Evolutionary conservation across 1,140 invertebrate species (phyloP).

Genomic region (Atopsyche davidsoni): DNA sequence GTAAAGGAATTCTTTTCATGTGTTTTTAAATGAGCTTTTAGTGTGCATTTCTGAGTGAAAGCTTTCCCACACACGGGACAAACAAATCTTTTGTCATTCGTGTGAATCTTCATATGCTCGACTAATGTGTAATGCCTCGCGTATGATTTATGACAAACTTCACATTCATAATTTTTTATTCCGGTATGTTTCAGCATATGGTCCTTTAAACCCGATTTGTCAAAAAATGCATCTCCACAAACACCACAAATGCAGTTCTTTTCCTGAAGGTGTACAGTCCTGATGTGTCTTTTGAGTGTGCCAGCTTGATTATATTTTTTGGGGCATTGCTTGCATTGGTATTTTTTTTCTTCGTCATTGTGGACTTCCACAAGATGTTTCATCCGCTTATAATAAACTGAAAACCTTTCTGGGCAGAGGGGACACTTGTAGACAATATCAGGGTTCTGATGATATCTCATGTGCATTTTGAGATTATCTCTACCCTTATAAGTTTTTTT

Average conservation of each 20-base stretch:
- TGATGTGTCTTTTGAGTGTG: constrained; percentile 34
- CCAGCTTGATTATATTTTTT: constrained; percentile 37
- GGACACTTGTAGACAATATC: constrained; percentile 40
- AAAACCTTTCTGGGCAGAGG: constrained; percentile 44
- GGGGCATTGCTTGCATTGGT: constrained; percentile 38
- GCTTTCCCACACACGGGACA: constrained; percentile 39
- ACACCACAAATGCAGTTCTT: constrained; percentile 36
- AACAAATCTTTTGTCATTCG: constrained; percentile 43
- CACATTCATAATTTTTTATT: constrained; percentile 47
- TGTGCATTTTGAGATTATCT: constrained; percentile 23
- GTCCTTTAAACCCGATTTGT: constrained; percentile 36
- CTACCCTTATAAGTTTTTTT: constrained; percentile 21
- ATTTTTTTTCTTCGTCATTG: constrained; percentile 31
- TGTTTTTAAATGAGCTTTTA: constrained; percentile 38
- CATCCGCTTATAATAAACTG: constrained; percentile 42
- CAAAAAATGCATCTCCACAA: constrained; percentile 39
- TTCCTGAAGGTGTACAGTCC: constrained; percentile 38
- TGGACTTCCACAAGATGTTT: constrained; percentile 42
- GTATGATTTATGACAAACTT: constrained; percentile 45
- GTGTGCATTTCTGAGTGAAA: constrained; percentile 41
- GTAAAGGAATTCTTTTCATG: constrained; percentile 23
- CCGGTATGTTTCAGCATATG: constrained; percentile 51
- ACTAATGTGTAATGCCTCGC: constrained; percentile 47
- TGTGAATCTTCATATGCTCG: constrained; percentile 74
- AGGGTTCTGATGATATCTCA: constrained; percentile 27